Evolutionary conservation across 2,797 vertebrate species (phyloP).

Genomic region (Antennarius maculatus): DNA sequence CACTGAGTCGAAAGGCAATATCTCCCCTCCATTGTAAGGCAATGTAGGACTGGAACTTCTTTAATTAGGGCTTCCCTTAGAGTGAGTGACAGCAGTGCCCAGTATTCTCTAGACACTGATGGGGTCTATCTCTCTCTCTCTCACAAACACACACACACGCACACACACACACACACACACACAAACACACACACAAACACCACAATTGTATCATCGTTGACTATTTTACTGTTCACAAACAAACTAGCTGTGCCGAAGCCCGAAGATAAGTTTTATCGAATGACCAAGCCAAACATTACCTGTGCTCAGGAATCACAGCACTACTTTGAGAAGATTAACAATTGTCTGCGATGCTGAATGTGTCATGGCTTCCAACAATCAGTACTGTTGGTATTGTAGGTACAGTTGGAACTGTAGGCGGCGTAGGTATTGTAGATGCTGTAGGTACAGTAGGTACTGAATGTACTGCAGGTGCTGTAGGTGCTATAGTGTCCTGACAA

Average conservation of each 20-base stretch:
- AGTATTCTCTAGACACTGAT: constrained; percentile 74
- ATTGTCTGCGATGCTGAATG: constrained; percentile 14
- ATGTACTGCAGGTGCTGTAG: constrained; percentile 2
- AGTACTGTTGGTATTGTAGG: constrained; percentile 1
- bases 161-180: constrained; percentile 11
- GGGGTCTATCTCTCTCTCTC: constrained; percentile 64
- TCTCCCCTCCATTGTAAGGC: constrained; percentile 74
- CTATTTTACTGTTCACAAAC: constrained; percentile 31
- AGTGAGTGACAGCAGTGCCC: constrained; percentile 75
- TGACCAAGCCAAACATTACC: constrained; percentile 18
- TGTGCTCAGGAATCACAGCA: constrained; percentile 16
- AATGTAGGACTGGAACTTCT: constrained; percentile 76
- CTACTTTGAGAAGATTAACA: constrained; percentile 35
- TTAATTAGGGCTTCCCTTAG: constrained; percentile 79
- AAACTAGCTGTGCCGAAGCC: not conserved
- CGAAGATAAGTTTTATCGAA: constrained; percentile 27
- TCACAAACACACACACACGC: no score
- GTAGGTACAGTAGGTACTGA: not conserved
- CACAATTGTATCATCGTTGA: constrained; percentile 18
- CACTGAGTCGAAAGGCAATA: constrained; percentile 78
- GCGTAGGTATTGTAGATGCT: constrained; percentile 18
- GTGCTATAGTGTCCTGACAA: constrained; percentile 32
- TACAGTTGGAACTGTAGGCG: not conserved
- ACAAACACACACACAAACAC: constrained; percentile 23
- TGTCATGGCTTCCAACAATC: constrained; percentile 28